Evolutionary conservation across 2,888 invertebrate species (phyloP).

Genomic region (Rhamphomyia laevipes): DNA sequence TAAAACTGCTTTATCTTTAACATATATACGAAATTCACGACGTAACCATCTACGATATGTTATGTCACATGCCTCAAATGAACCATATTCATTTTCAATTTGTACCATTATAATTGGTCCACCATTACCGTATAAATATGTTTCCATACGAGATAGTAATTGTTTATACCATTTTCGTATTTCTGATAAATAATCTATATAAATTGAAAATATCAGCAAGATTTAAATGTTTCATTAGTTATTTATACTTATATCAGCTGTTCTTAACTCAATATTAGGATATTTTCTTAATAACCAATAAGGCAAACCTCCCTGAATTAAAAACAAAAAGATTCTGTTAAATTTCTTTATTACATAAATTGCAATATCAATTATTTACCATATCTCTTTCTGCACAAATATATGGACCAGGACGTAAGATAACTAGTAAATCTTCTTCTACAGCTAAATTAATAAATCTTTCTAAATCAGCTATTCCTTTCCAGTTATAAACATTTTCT

Average conservation of each 20-base stretch:
- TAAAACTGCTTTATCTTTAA: constrained; percentile 56
- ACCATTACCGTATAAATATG: constrained; percentile 51
- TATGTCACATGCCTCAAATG: constrained; percentile 59
- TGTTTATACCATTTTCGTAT: constrained; percentile 42
- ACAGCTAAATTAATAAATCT: constrained; percentile 60
- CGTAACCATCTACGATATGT: constrained; percentile 55
- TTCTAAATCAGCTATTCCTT: constrained; percentile 57
- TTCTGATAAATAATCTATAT: constrained; percentile 46
- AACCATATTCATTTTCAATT: constrained; percentile 91
- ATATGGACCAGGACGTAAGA: constrained; percentile 80
- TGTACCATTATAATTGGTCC: constrained; percentile 82
- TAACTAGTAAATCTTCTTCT: constrained; percentile 63
- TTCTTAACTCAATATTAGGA: constrained; percentile 51
- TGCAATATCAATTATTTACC: constrained; percentile 25
- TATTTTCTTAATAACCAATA: constrained; percentile 59
- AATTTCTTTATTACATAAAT: too few relatives aligned
- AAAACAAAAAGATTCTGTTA: too few relatives aligned
- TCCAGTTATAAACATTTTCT: constrained; percentile 51
- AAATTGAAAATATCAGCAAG: too few relatives aligned
- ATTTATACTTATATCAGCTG: constrained; percentile 48
- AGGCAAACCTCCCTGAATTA: constrained; percentile 60
- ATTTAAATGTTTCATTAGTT: neutral
- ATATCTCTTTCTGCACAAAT: constrained; percentile 85
- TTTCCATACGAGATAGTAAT: constrained; percentile 39
- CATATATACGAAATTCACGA: constrained; percentile 43